Evolutionary conservation across 2,797 vertebrate genomes (phyloP), one percentile per base, ranked within the genome.

Genomic region (Geotrypetes seraphini): DNA sequence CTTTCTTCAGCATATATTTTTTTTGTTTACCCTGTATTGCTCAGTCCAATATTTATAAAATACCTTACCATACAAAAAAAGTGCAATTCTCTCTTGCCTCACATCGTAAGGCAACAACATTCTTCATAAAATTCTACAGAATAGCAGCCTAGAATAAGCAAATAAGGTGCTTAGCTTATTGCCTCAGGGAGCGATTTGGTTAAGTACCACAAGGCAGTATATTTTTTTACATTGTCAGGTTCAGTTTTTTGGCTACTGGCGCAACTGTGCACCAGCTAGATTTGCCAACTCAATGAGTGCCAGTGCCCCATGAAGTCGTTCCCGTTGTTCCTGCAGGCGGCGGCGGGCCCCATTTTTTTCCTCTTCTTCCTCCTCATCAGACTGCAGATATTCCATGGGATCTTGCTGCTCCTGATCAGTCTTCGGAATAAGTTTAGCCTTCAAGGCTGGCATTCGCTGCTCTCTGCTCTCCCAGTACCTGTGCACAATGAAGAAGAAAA

Each of bases 151-250:
- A 96, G 78, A 32, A 80, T 40, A 88, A 84, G 77, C 89, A 84
- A 79, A 82, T 97, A 99, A 99, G 95, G 95, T 99, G 95, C 95
- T 91, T 91, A 93, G 91, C 88, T 93, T 92, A 85, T 85, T 59
- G 64, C 67, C 56, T 19, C 71, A 33, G 51, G 39, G 57, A 58
- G 70, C 74, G 79, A 70, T 56, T 73, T n/a, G 60, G 53, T 57
- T 63, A 69, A 68, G 69, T 53, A 67, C 28, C 48, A 53, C 69
- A 43, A 71, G 66, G 53, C 62, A 67, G 57, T 61, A 73, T n/a
- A 19, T 54, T 48, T 52, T n/a, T 41, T 40, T 50, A 59, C 57
- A 54, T 46, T 42, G 40, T 48, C 43, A 51, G 59, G 48, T 47
- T 57, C 56, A 31, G 42, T 29, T 53, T 9, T 24, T 30, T 13